Evolutionary conservation across 2,888 invertebrate species (phyloP).

Genomic region (Dicranocentrus wangi): DNA sequence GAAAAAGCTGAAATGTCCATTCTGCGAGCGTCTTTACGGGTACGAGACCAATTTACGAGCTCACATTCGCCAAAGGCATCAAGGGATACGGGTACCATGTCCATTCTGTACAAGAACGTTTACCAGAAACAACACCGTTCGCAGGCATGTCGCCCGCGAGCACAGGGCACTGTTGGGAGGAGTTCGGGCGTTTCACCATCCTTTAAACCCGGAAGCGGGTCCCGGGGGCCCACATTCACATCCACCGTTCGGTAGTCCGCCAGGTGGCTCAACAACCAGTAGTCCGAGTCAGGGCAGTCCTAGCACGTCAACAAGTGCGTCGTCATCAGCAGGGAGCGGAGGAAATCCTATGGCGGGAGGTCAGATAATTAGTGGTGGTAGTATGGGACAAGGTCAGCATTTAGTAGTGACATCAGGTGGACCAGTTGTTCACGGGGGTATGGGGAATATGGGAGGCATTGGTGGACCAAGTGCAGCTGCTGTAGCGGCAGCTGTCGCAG

Average conservation of each 20-base stretch:
- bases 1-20: slow-evolving; percentile 93
- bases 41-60: slow-evolving; percentile 94
- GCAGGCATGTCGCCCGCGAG: slow-evolving; percentile 87
- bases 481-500: slow-evolving; percentile 68
- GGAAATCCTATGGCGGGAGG: slow-evolving; percentile 66
- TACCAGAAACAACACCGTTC: slow-evolving; percentile 93
- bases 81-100: slow-evolving; percentile 92
- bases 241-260: slow-evolving; percentile 70
- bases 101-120: slow-evolving; percentile 92
- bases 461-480: slow-evolving; percentile 70
- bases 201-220: slow-evolving; percentile 69
- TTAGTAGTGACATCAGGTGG: slow-evolving; percentile 58
- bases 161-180: slow-evolving; percentile 72
- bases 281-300: slow-evolving; percentile 73
- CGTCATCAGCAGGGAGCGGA: slow-evolving; percentile 65
- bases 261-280: slow-evolving; percentile 69
- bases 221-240: slow-evolving; percentile 68
- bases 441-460: slow-evolving; percentile 69
- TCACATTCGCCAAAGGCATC: slow-evolving; percentile 92
- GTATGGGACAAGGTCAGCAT: slow-evolving; percentile 66
- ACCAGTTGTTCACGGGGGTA: slow-evolving; percentile 62
- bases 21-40: slow-evolving; percentile 92
- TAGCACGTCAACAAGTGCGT: slow-evolving; percentile 69
- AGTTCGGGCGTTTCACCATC: slow-evolving; percentile 72
- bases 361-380: slow-evolving; percentile 67